These are phyloP conservation scores for Pitangus sulphuratus DNA, from an alignment of 2,797 vertebrate species.

Conservation along the genomic window DNA sequence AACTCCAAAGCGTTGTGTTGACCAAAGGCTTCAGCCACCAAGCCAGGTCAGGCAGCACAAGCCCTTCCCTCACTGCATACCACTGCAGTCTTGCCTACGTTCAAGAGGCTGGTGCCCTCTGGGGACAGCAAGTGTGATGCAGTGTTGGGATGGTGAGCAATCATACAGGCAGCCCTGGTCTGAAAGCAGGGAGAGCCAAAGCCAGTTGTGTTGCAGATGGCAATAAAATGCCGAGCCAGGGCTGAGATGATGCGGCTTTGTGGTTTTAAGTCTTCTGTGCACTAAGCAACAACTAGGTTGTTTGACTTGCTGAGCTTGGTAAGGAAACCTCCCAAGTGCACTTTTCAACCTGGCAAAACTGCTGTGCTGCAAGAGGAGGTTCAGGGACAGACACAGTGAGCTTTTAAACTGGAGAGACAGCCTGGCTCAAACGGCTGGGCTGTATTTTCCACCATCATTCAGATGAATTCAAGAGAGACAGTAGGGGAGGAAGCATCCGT, in stretches of 20 bases:
- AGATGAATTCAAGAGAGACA: constrained; percentile 9
- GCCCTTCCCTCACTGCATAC: neutral
- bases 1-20: rapidly evolving
- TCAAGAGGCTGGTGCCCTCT: neutral
- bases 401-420: neutral
- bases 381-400: neutral
- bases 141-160: neutral
- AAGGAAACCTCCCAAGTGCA: neutral
- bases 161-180: neutral
- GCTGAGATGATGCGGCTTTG: rapidly evolving
- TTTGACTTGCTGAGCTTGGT: neutral
- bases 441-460: neutral
- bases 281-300: neutral
- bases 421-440: neutral
- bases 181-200: neutral
- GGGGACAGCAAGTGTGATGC: neutral
- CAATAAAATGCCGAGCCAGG: neutral
- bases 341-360: neutral
- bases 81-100: neutral
- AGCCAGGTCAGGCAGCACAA: neutral
- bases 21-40: neutral
- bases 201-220: neutral
- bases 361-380: neutral
- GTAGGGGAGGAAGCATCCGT: neutral
- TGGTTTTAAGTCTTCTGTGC: neutral